Evolutionary conservation across 2,888 invertebrate genomes (phyloP), one percentile per base, ranked within the genome.

Genomic region (Ichneumon xanthorius): DNA sequence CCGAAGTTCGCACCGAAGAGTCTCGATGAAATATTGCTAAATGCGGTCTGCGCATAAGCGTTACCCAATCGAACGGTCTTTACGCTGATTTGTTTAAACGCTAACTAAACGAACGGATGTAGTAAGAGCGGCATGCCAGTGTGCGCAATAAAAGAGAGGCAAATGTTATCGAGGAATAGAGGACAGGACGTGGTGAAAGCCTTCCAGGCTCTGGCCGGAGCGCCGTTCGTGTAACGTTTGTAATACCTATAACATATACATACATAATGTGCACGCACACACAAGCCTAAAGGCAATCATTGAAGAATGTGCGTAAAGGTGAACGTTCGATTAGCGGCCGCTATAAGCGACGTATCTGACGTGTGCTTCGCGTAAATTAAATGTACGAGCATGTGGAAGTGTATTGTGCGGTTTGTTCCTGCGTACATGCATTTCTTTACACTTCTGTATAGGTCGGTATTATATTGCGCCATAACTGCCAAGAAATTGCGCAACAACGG

Each of bases 231-330:
- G 58, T 26, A 73, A 63, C 75, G 14, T 11, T 50, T 37, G 50
- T 37, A 58, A 58, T 45, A 14, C 14, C 63, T 30, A n/a, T 30
- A 11, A 14, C n/a, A 16, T 6, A 22, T 65, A 53, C 7, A 53
- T 22, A 55, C 65, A 72, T 37, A 19, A 40, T 11, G 40, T 11
- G 3, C 40, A 40, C 40, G 40, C 50, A 30, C 14, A 22, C 19
- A 4, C 50, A 16, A 11, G 63, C 4, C 9, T 19, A 9, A 26
- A 76, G 50, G 22, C 63, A 63, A 85, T 76, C 61, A 76, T 26
- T 26, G 48, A 82, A 75, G 86, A 85, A 87, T 86, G 76, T 76
- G 84, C 78, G 80, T 82, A 87, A 85, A 87, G 87, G 86, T 86
- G 87, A 87, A 88, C 76, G 85, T 86, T 86, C 88, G 86, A 88